phyloP scores from a whole-genome alignment of 2,888 invertebrate genomes.

The Ennomos quercinarius region DNA sequence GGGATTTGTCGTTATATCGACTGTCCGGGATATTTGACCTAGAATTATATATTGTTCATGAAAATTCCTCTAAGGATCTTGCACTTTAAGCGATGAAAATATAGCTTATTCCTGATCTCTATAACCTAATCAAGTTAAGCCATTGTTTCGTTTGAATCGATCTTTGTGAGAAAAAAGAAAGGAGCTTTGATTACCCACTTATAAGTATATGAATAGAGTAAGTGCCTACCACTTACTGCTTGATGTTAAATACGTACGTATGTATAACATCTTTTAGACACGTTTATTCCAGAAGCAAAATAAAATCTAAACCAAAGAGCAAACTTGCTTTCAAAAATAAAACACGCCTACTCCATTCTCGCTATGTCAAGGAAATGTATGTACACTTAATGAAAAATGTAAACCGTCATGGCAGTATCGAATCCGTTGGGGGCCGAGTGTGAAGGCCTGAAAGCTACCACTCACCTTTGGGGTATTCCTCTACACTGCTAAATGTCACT shows the following conservation, averaged over 20 bases:
- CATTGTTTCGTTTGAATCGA: no score
- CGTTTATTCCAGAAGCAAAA: background rate
- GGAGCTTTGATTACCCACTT: background rate
- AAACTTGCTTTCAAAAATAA: constrained; percentile 16
- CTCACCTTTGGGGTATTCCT: constrained; percentile 58
- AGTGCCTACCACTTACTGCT: background rate
- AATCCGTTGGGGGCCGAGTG: constrained; percentile 8
- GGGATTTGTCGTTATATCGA: constrained; percentile 28
- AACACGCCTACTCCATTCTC: constrained; percentile 36
- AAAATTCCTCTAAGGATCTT: constrained; percentile 14
- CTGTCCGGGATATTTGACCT: constrained; percentile 40
- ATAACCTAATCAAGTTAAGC: no score
- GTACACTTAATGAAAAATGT: constrained; percentile 35
- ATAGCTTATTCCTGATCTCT: background rate
- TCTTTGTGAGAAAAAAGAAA: no score
- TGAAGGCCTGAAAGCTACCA: constrained; percentile 34
- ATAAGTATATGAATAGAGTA: background rate
- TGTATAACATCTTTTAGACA: no score
- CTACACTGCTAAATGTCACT: constrained; percentile 42
- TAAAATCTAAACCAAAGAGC: background rate
- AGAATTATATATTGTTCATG: constrained; percentile 39
- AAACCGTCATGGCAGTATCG: constrained; percentile 44
- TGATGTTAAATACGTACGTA: background rate
- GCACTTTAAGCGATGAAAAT: background rate
- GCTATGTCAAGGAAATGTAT: constrained; percentile 32